Base-by-base conservation (phyloP, 2,113 vertebrate genomes). In the Serilophus lunatus region DNA sequence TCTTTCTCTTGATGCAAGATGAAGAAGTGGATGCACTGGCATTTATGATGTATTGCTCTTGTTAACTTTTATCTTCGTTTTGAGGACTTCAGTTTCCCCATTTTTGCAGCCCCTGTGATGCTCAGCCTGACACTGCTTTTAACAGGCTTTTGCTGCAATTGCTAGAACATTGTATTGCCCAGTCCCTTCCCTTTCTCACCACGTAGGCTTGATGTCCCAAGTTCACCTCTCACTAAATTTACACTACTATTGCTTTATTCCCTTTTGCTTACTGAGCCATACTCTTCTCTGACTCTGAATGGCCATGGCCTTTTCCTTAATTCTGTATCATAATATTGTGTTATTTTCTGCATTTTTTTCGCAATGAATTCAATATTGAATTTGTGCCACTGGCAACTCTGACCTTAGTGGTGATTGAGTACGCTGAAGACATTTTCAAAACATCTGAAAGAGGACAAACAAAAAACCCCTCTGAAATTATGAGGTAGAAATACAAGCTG, bases 321-420 rank as follows among this genome's bases (percentile, higher is more conserved):
- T 80, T 85, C 36, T 77, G 20, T 75, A 8, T 70, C 47, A 14
- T n/a, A 38, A 47, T 5, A 12, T 31, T 20, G 1, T 68, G 47
- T 78, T 69, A 56, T 91, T 92, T 90, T 74, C 50, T 91, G 51
- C 54, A 54, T 86, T 88, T 47, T 88, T 86, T 89, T 88, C 66
- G 65, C 56, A 63, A 82, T 76, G 53, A 87, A 72, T 88, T 81
- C 28, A 24, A 18, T 29, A 12, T 18, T 77, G 81, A 54, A 69
- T 63, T 69, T 47, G 31, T 49, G 59, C 70, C 57, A 47, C 33
- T 53, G 51, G 69, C 71, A 86, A 33, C 64, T 24, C 36, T 13
- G 17, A 71, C 56, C 56, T 85, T 53, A n/a, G n/a, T 76, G 47
- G 26, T 83, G 70, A 65, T 44, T 94, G 81, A 93, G 63, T 65